Conservation (phyloP, 2,888 invertebrate species). For the Orthosia gothica region DNA sequence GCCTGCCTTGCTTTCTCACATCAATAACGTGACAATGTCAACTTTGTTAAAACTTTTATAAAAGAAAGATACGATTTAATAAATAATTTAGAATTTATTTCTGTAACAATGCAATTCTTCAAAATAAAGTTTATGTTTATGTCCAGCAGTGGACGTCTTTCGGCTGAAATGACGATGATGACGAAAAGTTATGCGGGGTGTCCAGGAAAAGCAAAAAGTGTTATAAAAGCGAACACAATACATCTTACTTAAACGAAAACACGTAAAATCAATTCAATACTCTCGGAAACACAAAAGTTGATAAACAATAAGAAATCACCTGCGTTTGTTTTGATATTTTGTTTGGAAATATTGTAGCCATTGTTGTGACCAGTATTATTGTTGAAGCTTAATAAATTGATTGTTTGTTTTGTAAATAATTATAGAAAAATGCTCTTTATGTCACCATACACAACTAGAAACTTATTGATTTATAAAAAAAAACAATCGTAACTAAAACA, state of each 20-base stretch:
- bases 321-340: slow-evolving; percentile 47
- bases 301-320: slow-evolving; percentile 44
- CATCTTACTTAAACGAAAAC: slow-evolving; percentile 36
- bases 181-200: neutral
- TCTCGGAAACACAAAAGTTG: slow-evolving; percentile 42
- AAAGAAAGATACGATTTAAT: neutral
- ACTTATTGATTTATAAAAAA: neutral
- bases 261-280: slow-evolving; percentile 44
- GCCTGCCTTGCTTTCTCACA: neutral
- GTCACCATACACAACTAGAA: neutral
- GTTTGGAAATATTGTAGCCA: slow-evolving; percentile 24
- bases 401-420: slow-evolving; percentile 10
- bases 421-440: neutral
- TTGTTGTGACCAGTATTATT: slow-evolving; percentile 25
- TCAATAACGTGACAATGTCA: neutral
- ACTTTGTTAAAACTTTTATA: too few species aligned
- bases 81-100: neutral
- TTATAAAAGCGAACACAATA: slow-evolving; percentile 3
- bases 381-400: neutral
- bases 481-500: neutral
- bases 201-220: slow-evolving; percentile 13
- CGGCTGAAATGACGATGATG: too few species aligned
- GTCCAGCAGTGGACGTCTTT: too few species aligned
- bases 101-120: too few species aligned
- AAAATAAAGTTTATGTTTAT: too few species aligned